These are phyloP conservation scores for Gopherus flavomarginatus DNA, from an alignment of 2,113 vertebrate genomes.

Conservation along the genomic window DNA sequence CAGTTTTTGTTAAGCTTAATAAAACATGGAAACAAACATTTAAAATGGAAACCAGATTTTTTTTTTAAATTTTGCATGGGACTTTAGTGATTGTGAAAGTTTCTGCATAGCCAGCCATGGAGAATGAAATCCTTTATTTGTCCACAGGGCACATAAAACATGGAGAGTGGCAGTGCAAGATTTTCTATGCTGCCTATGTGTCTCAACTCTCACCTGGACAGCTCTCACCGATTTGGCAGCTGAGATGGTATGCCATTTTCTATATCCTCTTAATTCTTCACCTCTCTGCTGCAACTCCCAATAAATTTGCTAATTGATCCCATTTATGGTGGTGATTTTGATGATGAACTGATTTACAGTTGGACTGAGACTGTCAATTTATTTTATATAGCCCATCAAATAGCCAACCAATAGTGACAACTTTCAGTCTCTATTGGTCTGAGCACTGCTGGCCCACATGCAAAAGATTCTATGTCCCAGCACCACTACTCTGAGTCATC, in stretches of 20 bases:
- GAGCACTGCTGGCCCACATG: slow-evolving; percentile 22
- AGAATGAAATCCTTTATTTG: neutral
- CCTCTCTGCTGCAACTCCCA: neutral
- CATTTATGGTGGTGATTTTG: neutral
- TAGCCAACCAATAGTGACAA: neutral
- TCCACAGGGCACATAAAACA: neutral
- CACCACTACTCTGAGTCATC: slow-evolving; percentile 28
- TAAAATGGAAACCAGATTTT: neutral
- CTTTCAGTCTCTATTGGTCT: neutral
- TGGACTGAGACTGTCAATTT: neutral
- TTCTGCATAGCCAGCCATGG: neutral
- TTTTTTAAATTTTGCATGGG: neutral
- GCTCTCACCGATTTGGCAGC: neutral
- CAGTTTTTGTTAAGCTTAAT: neutral
- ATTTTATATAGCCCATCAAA: neutral
- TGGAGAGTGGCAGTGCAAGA: neutral
- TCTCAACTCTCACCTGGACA: neutral
- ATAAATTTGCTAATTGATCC: neutral
- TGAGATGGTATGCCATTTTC: neutral
- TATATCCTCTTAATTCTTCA: neutral
- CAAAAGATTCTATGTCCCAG: neutral
- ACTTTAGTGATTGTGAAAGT: neutral
- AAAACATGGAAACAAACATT: neutral
- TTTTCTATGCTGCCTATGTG: fast-evolving
- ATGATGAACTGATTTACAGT: neutral